These are phyloP conservation scores for Invenusta paracnida DNA, from an alignment of 2,888 invertebrate species.

Conservation along the genomic window DNA sequence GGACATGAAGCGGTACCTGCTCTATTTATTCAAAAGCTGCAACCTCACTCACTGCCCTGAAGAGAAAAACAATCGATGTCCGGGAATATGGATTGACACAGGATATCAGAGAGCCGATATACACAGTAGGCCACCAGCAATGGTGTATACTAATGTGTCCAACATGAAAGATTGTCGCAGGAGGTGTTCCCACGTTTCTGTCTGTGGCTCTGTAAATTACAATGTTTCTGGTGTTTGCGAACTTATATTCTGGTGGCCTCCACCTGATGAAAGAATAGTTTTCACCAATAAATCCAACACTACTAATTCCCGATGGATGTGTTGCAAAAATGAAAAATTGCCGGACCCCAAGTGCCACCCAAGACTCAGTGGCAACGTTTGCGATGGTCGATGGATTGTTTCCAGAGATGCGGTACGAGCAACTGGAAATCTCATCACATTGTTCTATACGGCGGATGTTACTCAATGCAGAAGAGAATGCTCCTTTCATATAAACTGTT, in stretches of 20 bases:
- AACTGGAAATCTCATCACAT: not conserved
- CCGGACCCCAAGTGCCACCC: not conserved
- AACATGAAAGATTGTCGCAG: not conserved
- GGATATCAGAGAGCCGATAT: not conserved
- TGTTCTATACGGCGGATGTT: not conserved
- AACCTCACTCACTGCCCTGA: too few species aligned
- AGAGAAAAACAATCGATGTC: not conserved
- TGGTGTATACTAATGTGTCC: not conserved
- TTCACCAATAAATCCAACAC: not conserved
- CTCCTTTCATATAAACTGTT: not conserved
- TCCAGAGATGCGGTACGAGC: not conserved
- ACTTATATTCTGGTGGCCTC: not conserved
- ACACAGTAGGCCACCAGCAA: not conserved
- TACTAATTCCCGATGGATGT: not conserved
- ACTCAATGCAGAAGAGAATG: not conserved
- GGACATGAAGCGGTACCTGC: too few species aligned
- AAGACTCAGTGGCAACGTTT: not conserved
- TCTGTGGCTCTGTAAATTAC: not conserved
- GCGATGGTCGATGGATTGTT: not conserved
- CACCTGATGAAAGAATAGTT: too few species aligned
- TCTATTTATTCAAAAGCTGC: too few species aligned
- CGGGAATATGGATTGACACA: not conserved
- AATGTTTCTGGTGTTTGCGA: not conserved
- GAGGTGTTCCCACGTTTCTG: not conserved
- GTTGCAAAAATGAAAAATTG: not conserved